Percentiles rank a stretch among this genome's conserved stretches.
These are phyloP conservation scores for Carollia perspicillata DNA, from an alignment of 2,113 vertebrate genomes.

Conservation along the genomic window DNA sequence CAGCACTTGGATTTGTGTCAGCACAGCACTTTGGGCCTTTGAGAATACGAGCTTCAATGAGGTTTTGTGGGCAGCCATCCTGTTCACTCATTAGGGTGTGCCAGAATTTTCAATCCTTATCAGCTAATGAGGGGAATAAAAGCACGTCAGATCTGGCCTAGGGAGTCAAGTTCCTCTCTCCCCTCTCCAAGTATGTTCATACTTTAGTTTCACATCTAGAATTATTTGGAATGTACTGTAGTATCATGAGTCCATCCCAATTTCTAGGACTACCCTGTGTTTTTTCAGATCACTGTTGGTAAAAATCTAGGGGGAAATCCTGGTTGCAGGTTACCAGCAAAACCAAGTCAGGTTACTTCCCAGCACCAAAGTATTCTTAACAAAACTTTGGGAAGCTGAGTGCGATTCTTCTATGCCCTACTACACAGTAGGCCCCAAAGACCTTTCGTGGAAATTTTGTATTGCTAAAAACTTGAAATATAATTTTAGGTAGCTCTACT, in stretches of 20 bases:
- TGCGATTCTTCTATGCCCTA: not conserved
- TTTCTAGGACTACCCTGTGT: not conserved
- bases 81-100: not conserved
- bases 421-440: not conserved
- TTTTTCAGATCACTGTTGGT: not conserved
- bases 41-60: conserved; percentile 49
- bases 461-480: conserved; percentile 13
- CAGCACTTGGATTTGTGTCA: not conserved
- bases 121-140: not conserved
- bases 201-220: not conserved
- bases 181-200: not conserved
- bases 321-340: not conserved
- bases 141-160: not conserved
- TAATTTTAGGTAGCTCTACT: conserved; percentile 36
- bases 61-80: not conserved
- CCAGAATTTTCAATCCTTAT: not conserved
- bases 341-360: conserved; percentile 2
- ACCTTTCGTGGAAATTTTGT: not conserved
- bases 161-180: not conserved
- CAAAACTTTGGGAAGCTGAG: not conserved
- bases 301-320: not conserved
- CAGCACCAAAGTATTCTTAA: not conserved
- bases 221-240: not conserved
- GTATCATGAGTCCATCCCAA: not conserved
- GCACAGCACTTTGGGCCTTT: not conserved